Evolutionary conservation across 2,797 vertebrate species (phyloP).

Genomic region (Catharus ustulatus): DNA sequence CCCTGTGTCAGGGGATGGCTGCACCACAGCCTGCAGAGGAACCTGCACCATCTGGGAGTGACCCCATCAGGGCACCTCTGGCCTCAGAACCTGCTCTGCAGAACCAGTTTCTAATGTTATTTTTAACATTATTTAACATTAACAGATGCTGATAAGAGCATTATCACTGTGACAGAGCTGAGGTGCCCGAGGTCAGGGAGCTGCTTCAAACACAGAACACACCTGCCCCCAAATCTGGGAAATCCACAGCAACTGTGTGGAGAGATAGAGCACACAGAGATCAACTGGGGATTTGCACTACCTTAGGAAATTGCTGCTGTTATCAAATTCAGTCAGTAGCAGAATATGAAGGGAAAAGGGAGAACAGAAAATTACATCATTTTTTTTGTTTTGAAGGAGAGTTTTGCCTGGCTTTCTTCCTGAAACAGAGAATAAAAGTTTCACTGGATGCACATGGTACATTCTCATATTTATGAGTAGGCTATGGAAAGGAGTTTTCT

Average conservation of each 20-base stretch:
- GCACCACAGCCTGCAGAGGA: not conserved
- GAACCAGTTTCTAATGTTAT: not conserved
- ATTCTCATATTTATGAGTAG: not conserved
- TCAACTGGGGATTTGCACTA: not conserved
- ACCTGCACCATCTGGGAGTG: not conserved
- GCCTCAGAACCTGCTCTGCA: not conserved
- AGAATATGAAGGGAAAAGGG: not conserved
- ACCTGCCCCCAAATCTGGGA: not conserved
- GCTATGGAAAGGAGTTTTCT: not conserved
- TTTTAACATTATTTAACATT: not conserved
- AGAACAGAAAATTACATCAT: rapidly evolving
- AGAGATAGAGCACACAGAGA: not conserved
- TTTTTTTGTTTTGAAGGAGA: not conserved
- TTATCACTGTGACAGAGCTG: not conserved
- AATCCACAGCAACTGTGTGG: not conserved
- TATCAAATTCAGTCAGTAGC: not conserved
- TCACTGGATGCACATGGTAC: not conserved
- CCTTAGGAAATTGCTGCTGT: not conserved
- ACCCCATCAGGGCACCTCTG: not conserved
- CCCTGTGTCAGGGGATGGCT: not conserved
- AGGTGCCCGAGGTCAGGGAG: not conserved
- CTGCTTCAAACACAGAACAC: not conserved
- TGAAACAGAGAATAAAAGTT: not conserved
- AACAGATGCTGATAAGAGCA: not conserved
- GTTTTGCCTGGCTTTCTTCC: not conserved